A percentile compares a stretch with the other conserved stretches of the same genome.
phyloP scores from a whole-genome alignment of 2,888 invertebrate genomes.

The Xanthia togata region DNA sequence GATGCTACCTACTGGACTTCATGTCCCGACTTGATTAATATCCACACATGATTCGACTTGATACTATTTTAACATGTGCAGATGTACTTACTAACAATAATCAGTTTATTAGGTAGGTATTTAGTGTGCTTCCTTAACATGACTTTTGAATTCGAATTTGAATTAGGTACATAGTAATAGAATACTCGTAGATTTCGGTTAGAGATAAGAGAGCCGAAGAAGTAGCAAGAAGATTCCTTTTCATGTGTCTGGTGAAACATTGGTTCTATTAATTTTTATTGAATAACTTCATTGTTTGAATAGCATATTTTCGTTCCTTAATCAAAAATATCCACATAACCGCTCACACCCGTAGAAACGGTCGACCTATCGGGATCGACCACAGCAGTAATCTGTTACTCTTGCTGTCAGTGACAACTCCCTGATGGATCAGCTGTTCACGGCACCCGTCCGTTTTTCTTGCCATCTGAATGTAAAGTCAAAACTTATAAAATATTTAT shows the following conservation, averaged over 20 bases:
- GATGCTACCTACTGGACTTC: too few relatives aligned
- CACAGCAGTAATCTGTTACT: constrained; percentile 48
- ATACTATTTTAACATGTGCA: too few relatives aligned
- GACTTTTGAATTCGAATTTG: too few relatives aligned
- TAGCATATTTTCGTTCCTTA: background rate
- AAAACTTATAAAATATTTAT: constrained; percentile 18
- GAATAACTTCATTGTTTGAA: background rate
- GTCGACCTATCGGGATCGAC: constrained; percentile 10
- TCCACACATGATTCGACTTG: too few relatives aligned
- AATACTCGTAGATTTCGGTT: background rate
- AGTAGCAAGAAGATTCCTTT: background rate
- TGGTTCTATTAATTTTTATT: background rate
- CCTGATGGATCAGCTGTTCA: constrained; percentile 45
- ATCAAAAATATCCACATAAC: background rate
- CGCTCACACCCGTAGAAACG: background rate
- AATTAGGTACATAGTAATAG: background rate
- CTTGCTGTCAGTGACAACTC: constrained; percentile 37
- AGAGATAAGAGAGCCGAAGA: background rate
- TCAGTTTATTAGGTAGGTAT: too few relatives aligned
- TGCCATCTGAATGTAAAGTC: constrained; percentile 8
- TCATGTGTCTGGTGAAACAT: background rate
- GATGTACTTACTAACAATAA: too few relatives aligned
- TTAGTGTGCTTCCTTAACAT: too few relatives aligned
- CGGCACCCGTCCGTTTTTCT: constrained; percentile 10
- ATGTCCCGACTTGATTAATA: too few relatives aligned